Conservation (phyloP, 1,140 invertebrate genomes). For the Meteorus sp. region DNA sequence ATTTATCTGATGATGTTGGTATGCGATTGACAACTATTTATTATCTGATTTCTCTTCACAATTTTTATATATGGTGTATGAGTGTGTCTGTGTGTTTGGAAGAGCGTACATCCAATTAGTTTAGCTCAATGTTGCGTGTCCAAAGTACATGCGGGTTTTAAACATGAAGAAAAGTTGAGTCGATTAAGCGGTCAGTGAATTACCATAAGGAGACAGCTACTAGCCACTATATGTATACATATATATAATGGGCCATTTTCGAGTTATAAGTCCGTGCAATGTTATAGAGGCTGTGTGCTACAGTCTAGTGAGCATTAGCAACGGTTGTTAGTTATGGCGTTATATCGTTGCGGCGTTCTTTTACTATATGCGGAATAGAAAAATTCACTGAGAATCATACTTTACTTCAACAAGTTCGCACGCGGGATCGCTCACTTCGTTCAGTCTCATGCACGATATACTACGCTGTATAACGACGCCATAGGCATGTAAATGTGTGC, state of each 20-base stretch:
- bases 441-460: background rate
- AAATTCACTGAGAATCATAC: background rate
- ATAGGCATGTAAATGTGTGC: slow-evolving; percentile 1
- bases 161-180: slow-evolving; percentile 18
- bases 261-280: background rate
- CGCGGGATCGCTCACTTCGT: background rate
- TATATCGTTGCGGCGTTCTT: too few species aligned
- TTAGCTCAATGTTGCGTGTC: slow-evolving; percentile 17
- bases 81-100: too few species aligned
- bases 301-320: background rate
- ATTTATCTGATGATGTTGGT: background rate
- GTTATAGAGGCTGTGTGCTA: background rate
- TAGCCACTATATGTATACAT: background rate
- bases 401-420: too few species aligned
- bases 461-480: slow-evolving; percentile 6
- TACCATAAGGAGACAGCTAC: slow-evolving; percentile 36
- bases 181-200: slow-evolving; percentile 36
- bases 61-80: slow-evolving; percentile 5
- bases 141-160: background rate
- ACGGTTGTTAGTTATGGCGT: background rate
- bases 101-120: slow-evolving; percentile 10
- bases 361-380: background rate
- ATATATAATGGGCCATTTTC: background rate
- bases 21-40: slow-evolving; percentile 12
- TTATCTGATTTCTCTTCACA: slow-evolving; percentile 2